Evolutionary conservation across 2,797 vertebrate genomes (phyloP), one percentile per base, ranked within the genome.

Genomic region (Eurystomus glaucurus): DNA sequence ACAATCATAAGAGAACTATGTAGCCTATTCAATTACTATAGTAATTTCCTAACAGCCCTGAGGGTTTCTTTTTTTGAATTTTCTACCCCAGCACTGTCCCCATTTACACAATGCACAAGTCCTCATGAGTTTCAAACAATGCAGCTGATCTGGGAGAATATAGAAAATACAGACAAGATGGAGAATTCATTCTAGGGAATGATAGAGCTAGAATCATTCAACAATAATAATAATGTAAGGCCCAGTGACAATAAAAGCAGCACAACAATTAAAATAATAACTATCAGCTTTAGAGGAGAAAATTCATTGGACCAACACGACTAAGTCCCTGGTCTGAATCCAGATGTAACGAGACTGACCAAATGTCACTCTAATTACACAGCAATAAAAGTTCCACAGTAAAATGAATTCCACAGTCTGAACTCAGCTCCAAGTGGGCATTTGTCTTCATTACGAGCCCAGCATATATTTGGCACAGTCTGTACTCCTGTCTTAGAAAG

Each of bases 301-400:
- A 88, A 55, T 65, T 43, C 48, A 62, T 45, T 82, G 9, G 35
- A 29, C 16, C 43, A 90, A 81, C 88, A 91, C 70, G 45, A 96
- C 69, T 46, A 75, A 96, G 57, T 96, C 64, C 69, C 69, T 88
- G 85, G 33, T 94, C 85, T 97, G 90, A 97, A 93, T 97, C 71
- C 89, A 96, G 62, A 90, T 86, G 94, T 94, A 96, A 98, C 2
- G 0, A 97, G 62, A 93, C 50, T 94, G 93, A 97, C 92, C 93
- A 98, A 98, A 98, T 97, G 93, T 95, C 97, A 97, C 89, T 97
- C 91, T 98, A 97, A 98, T 98, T 98, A 97, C 85, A 97, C 75
- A 88, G 75, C 17, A 31, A 95, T 97, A 96, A 97, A 97, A 96
- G 68, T 97, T 97, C 69, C 76, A 96, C 39, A 87, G 68, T 91